Percentiles rank a stretch among this genome's conserved stretches.
Evolutionary conservation across 1,140 invertebrate genomes (phyloP).

Genomic region (Alviniconcha marisindica): DNA sequence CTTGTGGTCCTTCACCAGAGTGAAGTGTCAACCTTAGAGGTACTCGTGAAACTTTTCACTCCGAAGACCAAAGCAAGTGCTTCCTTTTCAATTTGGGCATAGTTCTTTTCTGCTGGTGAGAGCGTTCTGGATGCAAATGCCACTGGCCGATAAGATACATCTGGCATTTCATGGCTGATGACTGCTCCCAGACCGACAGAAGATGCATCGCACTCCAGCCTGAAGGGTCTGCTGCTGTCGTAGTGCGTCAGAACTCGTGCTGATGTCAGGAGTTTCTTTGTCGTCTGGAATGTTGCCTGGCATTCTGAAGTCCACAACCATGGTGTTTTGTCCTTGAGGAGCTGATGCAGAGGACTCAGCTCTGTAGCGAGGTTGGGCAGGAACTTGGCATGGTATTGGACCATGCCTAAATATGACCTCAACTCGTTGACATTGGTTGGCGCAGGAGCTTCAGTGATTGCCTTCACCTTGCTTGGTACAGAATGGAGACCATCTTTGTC

Average conservation of each 20-base stretch:
- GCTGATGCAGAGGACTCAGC: not conserved
- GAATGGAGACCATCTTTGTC: not conserved
- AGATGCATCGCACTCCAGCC: slow-evolving; percentile 67
- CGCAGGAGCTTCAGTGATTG: not conserved
- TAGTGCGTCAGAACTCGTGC: slow-evolving; percentile 56
- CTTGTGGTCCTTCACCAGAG: slow-evolving; percentile 71
- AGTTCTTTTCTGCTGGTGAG: slow-evolving; percentile 72
- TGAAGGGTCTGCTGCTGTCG: slow-evolving; percentile 60
- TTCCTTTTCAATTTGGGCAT: slow-evolving; percentile 78
- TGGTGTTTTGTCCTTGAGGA: not conserved
- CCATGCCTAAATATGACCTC: not conserved
- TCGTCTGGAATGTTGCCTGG: slow-evolving; percentile 38
- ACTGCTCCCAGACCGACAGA: slow-evolving; percentile 68
- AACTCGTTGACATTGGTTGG: not conserved
- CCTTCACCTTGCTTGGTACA: too few relatives aligned
- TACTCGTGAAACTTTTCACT: slow-evolving; percentile 78
- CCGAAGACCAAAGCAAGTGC: slow-evolving; percentile 68
- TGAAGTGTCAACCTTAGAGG: slow-evolving; percentile 73
- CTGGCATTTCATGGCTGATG: slow-evolving; percentile 64
- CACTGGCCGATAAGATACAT: slow-evolving; percentile 66
- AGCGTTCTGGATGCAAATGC: slow-evolving; percentile 76
- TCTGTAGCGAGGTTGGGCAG: not conserved
- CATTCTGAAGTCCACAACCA: slow-evolving; percentile 46
- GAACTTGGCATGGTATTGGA: not conserved
- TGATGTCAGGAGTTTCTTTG: slow-evolving; percentile 39